These are phyloP conservation scores for Pavo muticus DNA, from an alignment of 2,113 vertebrate genomes.

Conservation along the genomic window DNA sequence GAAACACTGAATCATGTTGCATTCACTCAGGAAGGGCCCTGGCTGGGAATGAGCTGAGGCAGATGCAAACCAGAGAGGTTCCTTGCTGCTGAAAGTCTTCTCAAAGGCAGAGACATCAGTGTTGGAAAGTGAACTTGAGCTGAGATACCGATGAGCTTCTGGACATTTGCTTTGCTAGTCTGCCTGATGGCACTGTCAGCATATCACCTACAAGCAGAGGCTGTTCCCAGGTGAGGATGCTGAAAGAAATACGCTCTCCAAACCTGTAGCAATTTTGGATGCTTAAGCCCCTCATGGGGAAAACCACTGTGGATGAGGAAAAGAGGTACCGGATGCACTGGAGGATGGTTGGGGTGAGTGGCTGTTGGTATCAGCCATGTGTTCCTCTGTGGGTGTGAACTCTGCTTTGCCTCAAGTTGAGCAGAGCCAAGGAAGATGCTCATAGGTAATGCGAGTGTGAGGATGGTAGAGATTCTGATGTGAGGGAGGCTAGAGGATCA, in stretches of 20 bases:
- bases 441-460: fast-evolving
- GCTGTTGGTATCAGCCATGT: neutral
- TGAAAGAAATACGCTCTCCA: neutral
- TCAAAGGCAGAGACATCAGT: neutral
- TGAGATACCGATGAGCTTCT: neutral
- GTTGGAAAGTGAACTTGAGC: neutral
- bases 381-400: neutral
- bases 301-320: neutral
- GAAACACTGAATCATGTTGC: constrained; percentile 46
- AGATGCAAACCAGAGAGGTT: neutral
- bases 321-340: neutral
- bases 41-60: neutral
- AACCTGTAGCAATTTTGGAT: too few species aligned
- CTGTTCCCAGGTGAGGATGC: neutral
- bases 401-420: neutral
- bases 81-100: constrained; percentile 32
- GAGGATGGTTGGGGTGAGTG: neutral
- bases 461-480: fast-evolving
- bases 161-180: neutral
- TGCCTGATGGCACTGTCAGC: neutral
- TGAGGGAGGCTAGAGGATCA: neutral
- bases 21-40: constrained; percentile 10
- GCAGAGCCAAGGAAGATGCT: neutral
- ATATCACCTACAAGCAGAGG: neutral
- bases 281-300: fast-evolving